Evolutionary conservation across 2,888 invertebrate species (phyloP).

Genomic region (Phengaris arion): DNA sequence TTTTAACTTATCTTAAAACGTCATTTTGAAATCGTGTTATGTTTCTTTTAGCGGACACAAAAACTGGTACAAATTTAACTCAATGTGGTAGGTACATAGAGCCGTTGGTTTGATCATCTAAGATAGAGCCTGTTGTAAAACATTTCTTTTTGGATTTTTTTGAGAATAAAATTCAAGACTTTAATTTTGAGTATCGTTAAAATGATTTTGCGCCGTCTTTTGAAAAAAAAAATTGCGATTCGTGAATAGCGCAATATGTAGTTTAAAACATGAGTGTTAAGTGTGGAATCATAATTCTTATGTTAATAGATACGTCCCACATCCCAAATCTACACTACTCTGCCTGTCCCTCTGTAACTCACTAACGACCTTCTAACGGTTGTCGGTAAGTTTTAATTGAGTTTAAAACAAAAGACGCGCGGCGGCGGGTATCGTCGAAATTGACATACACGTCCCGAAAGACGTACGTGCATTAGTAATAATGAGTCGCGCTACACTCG

Average conservation of each 20-base stretch:
- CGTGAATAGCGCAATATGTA: too few relatives aligned
- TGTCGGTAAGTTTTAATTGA: slow-evolving; percentile 47
- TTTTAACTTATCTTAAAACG: slow-evolving; percentile 2
- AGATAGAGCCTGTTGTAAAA: too few relatives aligned
- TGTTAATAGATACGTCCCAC: slow-evolving; percentile 6
- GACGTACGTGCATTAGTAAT: slow-evolving; percentile 41
- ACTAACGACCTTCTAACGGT: slow-evolving; percentile 51
- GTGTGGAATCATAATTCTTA: background rate
- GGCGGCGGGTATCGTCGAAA: slow-evolving; percentile 36
- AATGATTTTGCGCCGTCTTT: too few relatives aligned
- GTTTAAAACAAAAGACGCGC: slow-evolving; percentile 58
- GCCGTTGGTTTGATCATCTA: too few relatives aligned
- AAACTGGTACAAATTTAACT: background rate
- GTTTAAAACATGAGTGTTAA: background rate
- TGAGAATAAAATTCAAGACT: too few relatives aligned
- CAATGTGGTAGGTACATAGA: too few relatives aligned
- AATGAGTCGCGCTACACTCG: slow-evolving; percentile 37
- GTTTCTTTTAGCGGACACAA: background rate
- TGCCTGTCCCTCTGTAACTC: slow-evolving; percentile 42
- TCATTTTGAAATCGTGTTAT: slow-evolving; percentile 1
- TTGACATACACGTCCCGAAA: slow-evolving; percentile 38
- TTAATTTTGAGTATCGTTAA: too few relatives aligned
- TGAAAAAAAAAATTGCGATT: too few relatives aligned
- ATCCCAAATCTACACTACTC: slow-evolving; percentile 40
- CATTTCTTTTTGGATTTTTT: too few relatives aligned